Evolutionary conservation across 2,113 vertebrate species (phyloP), one percentile per base, ranked within the genome.

Genomic region (Channa argus): DNA sequence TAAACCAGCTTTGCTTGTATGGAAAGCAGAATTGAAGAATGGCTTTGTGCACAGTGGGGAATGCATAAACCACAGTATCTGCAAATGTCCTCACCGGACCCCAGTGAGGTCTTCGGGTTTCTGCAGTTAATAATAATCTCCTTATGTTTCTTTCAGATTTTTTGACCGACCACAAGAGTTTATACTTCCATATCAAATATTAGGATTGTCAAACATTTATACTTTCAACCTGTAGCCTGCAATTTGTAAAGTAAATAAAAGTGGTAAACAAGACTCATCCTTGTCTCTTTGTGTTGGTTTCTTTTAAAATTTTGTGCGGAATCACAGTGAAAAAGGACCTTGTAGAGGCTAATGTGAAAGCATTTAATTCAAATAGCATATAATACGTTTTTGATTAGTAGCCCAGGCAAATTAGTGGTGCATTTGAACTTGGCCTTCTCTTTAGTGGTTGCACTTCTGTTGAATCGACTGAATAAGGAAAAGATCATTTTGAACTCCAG

Each of bases 41-140:
- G 70, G 53, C 36, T 84, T 71, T 81, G 62, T 74, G 72, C 70
- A 60, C 71, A 69, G 74, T 33, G 60, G 54, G 72, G 75, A 89
- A 85, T 88, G 81, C 51, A 8, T 85, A 79, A 88, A 78, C 68
- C 74, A 74, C 73, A 79, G 8, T 63, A 66, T 83, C 84, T 77
- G 64, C 67, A 74, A 83, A 74, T 78, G 79, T 88, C 73, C 86
- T 89, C 72, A 66, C 33, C 77, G 71, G 75, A 72, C 76, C 71
- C 52, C 41, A 47, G 34, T 78, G 53, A 82, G 47, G 45, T 68
- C 34, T 65, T 37, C 34, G 60, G 79, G 72, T 63, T 56, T 47
- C 55, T 59, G 58, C 55, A 55, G 68, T 63, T 65, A 36, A 65
- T 63, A 4, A 80, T 47, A 46, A 79, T 60, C 53, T 65, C 55